Evolutionary conservation across 2,113 vertebrate genomes (phyloP).

Genomic region (Elgaria multicarinata): DNA sequence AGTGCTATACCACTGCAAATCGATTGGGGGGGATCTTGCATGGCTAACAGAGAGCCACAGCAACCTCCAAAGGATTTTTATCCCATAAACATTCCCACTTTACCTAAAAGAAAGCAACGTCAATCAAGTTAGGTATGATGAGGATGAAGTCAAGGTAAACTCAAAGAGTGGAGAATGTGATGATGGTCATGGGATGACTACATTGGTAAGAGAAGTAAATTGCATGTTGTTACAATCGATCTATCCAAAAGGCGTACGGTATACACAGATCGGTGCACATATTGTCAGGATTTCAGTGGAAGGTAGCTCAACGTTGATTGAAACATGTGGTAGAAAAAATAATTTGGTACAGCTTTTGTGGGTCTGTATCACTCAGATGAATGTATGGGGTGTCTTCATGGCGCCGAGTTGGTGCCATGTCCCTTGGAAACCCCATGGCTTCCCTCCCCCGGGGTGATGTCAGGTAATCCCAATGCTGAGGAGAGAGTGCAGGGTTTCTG

Average conservation of each 20-base stretch:
- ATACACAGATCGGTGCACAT: not conserved
- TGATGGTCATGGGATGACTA: not conserved
- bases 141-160: not conserved
- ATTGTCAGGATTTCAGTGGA: not conserved
- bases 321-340: not conserved
- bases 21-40: not conserved
- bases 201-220: not conserved
- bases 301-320: not conserved
- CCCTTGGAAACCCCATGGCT: too few species aligned
- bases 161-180: not conserved
- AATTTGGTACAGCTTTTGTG: not conserved
- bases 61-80: not conserved
- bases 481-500: too few species aligned
- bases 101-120: not conserved
- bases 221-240: not conserved
- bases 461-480: too few species aligned
- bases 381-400: too few species aligned
- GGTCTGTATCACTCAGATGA: not conserved
- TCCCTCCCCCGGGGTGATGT: too few species aligned
- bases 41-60: not conserved
- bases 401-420: too few species aligned
- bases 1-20: not conserved
- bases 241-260: not conserved
- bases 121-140: not conserved
- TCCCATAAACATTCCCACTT: not conserved